phyloP scores from a whole-genome alignment of 2,888 invertebrate genomes.

The Buathra laborator region DNA sequence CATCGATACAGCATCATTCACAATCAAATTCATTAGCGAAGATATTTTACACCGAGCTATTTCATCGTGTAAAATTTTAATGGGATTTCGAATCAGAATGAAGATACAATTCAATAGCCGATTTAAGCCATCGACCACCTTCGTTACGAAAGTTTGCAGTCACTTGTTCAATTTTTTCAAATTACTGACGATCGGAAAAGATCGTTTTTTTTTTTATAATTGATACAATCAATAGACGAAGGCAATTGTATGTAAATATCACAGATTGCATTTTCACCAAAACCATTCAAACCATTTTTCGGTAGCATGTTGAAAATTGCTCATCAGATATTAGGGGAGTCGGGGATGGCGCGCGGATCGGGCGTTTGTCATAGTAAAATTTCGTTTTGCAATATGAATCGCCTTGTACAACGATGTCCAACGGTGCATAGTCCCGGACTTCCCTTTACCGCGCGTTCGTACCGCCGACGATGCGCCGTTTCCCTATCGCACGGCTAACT shows the following conservation, averaged over 20 bases:
- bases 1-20: conserved; percentile 40
- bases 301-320: too few species aligned
- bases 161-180: too few species aligned
- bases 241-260: too few species aligned
- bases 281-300: too few species aligned
- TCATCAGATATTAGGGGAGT: too few species aligned
- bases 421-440: conserved; percentile 28
- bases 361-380: not conserved
- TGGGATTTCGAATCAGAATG: not conserved
- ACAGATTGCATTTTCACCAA: too few species aligned
- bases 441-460: conserved; percentile 9
- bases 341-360: too few species aligned
- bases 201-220: too few species aligned
- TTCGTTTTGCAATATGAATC: conserved; percentile 4
- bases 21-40: not conserved
- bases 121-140: not conserved
- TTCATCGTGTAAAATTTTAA: not conserved
- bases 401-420: conserved; percentile 28
- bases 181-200: too few species aligned
- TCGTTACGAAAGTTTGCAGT: too few species aligned
- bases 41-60: not conserved
- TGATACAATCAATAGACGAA: too few species aligned
- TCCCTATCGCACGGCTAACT: conserved; percentile 59
- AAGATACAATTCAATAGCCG: not conserved
- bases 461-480: conserved; percentile 8